phyloP scores from a whole-genome alignment of 2,888 invertebrate genomes.

The Drosophila falleni region DNA sequence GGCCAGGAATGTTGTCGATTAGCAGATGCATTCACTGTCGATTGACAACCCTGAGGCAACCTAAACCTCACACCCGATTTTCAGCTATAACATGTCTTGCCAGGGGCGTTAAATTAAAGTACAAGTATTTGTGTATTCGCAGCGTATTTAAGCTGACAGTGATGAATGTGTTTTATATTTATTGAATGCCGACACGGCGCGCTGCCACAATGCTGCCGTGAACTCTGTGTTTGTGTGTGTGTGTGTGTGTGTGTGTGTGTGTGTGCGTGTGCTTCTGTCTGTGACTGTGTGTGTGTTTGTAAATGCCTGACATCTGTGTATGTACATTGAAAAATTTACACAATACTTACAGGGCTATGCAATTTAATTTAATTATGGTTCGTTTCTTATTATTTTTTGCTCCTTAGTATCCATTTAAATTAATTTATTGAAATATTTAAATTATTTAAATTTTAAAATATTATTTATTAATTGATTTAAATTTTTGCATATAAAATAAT shows the following conservation, averaged over 20 bases:
- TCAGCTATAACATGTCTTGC: constrained; percentile 13
- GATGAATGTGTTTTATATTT: constrained; percentile 72
- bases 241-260: constrained; percentile 3
- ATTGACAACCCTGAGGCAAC: constrained; percentile 28
- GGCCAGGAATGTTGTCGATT: constrained; percentile 30
- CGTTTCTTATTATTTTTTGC: no score
- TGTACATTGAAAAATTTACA: constrained; percentile 25
- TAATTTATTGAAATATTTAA: no score
- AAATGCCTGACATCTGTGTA: constrained; percentile 30
- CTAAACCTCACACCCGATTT: constrained; percentile 23
- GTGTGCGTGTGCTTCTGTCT: background rate
- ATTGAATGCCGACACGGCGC: constrained; percentile 54
- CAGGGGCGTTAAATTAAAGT: constrained; percentile 43
- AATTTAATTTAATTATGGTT: background rate
- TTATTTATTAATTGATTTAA: no score
- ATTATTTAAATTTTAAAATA: background rate
- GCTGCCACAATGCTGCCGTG: constrained; percentile 8
- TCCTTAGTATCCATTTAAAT: no score
- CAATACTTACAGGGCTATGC: constrained; percentile 7
- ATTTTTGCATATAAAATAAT: no score
- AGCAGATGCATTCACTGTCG: constrained; percentile 3
- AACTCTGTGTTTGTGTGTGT: constrained; percentile 12
- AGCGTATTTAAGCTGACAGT: constrained; percentile 60
- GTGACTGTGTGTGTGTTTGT: constrained; percentile 15
- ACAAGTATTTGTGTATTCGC: constrained; percentile 11